phyloP scores from a whole-genome alignment of 1,140 invertebrate genomes.

The Marisa cornuarietis region DNA sequence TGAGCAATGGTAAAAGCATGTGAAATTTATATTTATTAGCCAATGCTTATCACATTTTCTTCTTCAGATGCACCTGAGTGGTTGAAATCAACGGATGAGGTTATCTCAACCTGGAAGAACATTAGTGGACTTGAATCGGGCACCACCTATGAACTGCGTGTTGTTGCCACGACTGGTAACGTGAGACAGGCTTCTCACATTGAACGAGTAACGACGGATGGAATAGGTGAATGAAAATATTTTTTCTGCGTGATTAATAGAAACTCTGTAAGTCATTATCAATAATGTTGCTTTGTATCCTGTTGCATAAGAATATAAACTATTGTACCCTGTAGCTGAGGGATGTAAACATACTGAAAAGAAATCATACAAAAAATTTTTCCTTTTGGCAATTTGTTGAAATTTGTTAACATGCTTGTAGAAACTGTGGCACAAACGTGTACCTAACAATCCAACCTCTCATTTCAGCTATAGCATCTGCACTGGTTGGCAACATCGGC shows the following conservation, averaged over 20 bases:
- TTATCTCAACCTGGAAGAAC: conserved; percentile 62
- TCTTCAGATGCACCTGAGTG: conserved; percentile 52
- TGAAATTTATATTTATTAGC: background rate
- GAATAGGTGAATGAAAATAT: conserved; percentile 39
- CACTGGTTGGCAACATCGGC: conserved; percentile 82
- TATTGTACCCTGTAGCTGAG: no score
- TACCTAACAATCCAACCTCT: background rate
- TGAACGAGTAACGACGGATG: conserved; percentile 42
- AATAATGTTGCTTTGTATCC: no score
- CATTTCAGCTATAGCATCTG: conserved; percentile 47
- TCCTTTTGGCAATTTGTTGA: background rate
- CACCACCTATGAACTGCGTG: conserved; percentile 86
- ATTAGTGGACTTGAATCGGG: conserved; percentile 84
- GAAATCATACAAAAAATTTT: no score
- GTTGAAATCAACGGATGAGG: conserved; percentile 53
- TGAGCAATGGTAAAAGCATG: background rate
- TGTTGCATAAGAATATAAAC: no score
- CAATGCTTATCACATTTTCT: background rate
- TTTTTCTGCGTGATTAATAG: no score
- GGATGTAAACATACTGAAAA: background rate
- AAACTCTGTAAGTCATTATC: no score
- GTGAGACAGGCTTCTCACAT: conserved; percentile 38
- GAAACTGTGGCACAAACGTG: background rate
- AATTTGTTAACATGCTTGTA: background rate
- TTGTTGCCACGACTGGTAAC: conserved; percentile 92